These are phyloP conservation scores for Eupithecia vulgata DNA, from an alignment of 2,888 invertebrate genomes.

Conservation along the genomic window DNA sequence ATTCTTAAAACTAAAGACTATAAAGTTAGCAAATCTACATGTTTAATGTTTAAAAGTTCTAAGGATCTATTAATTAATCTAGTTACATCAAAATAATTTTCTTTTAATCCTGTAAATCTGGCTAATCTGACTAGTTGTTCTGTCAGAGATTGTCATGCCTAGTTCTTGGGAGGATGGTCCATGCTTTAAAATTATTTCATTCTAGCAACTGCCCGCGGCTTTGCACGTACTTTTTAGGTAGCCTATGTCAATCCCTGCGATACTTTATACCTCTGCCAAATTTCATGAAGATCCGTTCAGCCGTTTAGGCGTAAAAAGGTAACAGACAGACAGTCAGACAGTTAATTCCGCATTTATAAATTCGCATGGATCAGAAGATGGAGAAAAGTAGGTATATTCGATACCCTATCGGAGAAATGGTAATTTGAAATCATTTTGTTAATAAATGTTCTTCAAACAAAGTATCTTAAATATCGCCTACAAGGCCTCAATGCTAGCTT, in stretches of 20 bases:
- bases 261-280: too few relatives aligned
- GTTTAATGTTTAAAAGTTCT: neutral
- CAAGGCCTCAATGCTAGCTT: slow-evolving; percentile 60
- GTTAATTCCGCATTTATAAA: too few relatives aligned
- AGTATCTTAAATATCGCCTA: neutral
- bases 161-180: neutral
- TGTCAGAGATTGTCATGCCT: neutral
- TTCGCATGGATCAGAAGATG: too few relatives aligned
- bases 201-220: neutral
- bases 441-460: neutral
- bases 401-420: neutral
- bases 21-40: slow-evolving; percentile 1
- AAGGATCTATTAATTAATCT: neutral
- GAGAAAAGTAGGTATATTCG: neutral
- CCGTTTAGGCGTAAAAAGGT: too few relatives aligned
- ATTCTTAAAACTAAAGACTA: slow-evolving; percentile 1
- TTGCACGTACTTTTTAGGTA: too few relatives aligned
- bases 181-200: neutral
- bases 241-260: too few relatives aligned
- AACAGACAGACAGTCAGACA: too few relatives aligned
- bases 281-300: too few relatives aligned
- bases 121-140: neutral
- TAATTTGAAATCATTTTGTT: neutral
- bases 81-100: neutral
- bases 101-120: neutral